Evolutionary conservation across 2,113 vertebrate species (phyloP), one percentile per base, ranked within the genome.

Genomic region (Accipiter virgatus): DNA sequence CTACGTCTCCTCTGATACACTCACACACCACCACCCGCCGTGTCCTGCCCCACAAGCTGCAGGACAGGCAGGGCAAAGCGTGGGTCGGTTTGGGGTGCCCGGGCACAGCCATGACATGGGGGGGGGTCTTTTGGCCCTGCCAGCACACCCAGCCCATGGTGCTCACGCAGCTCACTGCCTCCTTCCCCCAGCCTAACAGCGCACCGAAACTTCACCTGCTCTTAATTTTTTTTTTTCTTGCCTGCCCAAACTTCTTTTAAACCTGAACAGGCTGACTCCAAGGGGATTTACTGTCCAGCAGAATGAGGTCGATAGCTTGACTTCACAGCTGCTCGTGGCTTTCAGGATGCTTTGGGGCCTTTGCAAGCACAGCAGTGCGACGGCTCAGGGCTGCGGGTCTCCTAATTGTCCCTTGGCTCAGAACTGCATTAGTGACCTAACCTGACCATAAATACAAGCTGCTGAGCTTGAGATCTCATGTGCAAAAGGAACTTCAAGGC

Each of bases 291-390:
- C 42, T 4, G 2, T 58, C 75, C 80, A 62, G 55, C 3, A 1
- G 45, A 18, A 43, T 31, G 71, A 96, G 86, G 75, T 90, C 82
- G 73, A 20, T 1, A 90, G 45, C 55, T 56, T 58, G 71, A 73
- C 50, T 92, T 58, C 6, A 6, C 58, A 75, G 74, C 66, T 45
- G 21, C 84, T 93, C 6, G 0, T 50, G 67, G 27, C 72, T 86
- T 81, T 91, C 13, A 15, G 59, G 40, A 42, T 1, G 1, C 21
- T 77, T 14, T 0, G 2, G 81, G 77, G 42, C 52, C 55, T 58
- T 62, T 7, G 10, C 50, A 22, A 58, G 45, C 23, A 0, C 1
- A 0, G 4, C 3, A 1, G 18, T 11, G 32, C 4, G 6, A 78
- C 0, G 0, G 59, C 81, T 87, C 38, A 17, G 73, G 50, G 67